Evolutionary conservation across 2,797 vertebrate species (phyloP).

Genomic region (Cirrhinus molitorella): DNA sequence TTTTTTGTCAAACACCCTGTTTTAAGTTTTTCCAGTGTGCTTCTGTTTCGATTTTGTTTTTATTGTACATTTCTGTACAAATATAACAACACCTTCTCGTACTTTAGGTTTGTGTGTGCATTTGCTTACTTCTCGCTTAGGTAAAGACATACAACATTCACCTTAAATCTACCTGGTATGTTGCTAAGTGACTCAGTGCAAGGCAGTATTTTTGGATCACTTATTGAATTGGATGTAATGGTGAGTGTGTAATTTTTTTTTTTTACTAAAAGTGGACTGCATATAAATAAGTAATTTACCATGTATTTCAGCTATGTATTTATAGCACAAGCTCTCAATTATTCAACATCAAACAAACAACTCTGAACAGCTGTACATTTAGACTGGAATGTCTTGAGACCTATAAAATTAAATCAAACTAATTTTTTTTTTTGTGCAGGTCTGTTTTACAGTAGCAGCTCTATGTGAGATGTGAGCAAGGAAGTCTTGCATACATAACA

Average conservation of each 20-base stretch:
- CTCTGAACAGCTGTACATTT: conserved; percentile 22
- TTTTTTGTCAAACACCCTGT: no score
- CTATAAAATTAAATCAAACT: background rate
- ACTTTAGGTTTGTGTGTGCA: background rate
- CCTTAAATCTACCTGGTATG: background rate
- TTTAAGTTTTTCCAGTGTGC: no score
- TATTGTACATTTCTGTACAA: background rate
- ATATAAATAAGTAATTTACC: conserved; percentile 56
- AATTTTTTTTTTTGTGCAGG: background rate
- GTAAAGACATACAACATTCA: background rate
- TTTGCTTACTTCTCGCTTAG: background rate
- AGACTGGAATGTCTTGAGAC: background rate
- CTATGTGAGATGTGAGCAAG: conserved; percentile 55
- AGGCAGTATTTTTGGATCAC: conserved; percentile 10
- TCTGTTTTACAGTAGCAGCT: conserved; percentile 19
- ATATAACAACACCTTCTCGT: background rate
- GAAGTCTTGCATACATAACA: conserved; percentile 75
- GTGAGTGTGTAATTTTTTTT: background rate
- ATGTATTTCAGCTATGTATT: conserved; percentile 46
- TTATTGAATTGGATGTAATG: background rate
- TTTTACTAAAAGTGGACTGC: conserved; percentile 37
- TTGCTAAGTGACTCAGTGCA: background rate
- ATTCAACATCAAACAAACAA: conserved; percentile 49
- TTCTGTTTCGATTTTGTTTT: no score
- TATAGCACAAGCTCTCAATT: conserved; percentile 52